A percentile compares a stretch with the other conserved stretches of the same genome.
Conservation (phyloP, 2,113 vertebrate genomes). For the Sminthopsis crassicaudata region DNA sequence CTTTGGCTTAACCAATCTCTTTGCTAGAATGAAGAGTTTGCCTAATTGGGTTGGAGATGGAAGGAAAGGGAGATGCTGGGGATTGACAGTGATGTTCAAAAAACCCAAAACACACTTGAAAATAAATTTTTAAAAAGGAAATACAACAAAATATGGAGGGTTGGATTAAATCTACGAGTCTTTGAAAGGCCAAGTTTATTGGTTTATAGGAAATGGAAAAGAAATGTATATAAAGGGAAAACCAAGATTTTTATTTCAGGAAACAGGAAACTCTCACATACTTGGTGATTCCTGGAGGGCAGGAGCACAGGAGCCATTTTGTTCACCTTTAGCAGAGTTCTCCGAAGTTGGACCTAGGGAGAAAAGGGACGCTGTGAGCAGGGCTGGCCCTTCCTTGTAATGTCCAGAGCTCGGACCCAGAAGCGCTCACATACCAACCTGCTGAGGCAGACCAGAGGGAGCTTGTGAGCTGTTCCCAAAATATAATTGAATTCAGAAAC, state of each 20-base stretch:
- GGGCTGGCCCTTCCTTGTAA: not conserved
- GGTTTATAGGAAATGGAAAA: not conserved
- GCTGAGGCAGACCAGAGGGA: not conserved
- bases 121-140: not conserved
- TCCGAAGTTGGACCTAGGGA: not conserved
- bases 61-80: too few relatives aligned
- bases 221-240: too few relatives aligned
- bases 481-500: not conserved
- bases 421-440: not conserved
- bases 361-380: not conserved
- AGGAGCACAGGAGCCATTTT: not conserved
- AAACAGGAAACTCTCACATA: not conserved
- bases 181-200: not conserved
- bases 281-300: not conserved
- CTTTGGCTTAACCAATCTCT: not conserved
- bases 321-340: not conserved
- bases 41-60: too few relatives aligned
- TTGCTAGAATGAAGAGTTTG: not conserved
- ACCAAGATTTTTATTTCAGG: not conserved
- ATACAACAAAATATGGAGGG: not conserved
- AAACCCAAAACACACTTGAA: too few relatives aligned
- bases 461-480: not conserved
- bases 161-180: not conserved
- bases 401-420: not conserved
- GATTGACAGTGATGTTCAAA: too few relatives aligned